Percentiles rank a stretch among this genome's conserved stretches.
Evolutionary conservation across 2,113 vertebrate species (phyloP).

Genomic region (Oryzias javanicus): DNA sequence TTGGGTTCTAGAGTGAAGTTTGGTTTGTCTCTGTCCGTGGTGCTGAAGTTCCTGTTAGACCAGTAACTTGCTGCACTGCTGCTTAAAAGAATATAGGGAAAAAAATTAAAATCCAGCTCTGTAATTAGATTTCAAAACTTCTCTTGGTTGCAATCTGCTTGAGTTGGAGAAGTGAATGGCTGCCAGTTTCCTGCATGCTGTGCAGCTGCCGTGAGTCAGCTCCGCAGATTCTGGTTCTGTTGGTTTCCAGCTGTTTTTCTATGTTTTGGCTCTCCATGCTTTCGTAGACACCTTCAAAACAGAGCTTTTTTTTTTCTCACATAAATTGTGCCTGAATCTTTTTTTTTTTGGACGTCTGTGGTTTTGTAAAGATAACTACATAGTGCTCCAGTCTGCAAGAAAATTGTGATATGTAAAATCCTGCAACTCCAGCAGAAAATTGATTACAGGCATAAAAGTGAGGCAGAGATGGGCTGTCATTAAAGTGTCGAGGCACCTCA

Average conservation of each 20-base stretch:
- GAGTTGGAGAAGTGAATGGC: neutral
- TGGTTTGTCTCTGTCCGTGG: no score
- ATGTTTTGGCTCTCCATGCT: neutral
- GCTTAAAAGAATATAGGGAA: no score
- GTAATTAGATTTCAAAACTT: neutral
- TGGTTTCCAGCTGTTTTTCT: neutral
- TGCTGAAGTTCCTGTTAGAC: no score
- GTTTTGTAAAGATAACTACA: neutral
- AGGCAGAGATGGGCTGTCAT: conserved; percentile 23
- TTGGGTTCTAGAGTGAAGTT: no score
- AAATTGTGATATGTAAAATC: conserved; percentile 1
- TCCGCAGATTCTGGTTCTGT: neutral
- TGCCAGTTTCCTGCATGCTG: neutral
- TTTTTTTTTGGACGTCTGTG: neutral
- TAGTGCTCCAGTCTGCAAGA: neutral
- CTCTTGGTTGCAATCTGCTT: neutral
- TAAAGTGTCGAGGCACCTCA: conserved; percentile 8
- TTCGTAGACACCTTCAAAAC: neutral
- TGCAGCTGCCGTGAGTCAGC: neutral
- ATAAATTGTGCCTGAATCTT: no score
- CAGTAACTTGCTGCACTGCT: no score
- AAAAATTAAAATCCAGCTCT: no score
- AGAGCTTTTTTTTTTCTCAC: no score
- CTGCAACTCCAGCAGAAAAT: conserved; percentile 5
- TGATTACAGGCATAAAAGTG: conserved; percentile 13